A percentile compares a stretch with the other conserved stretches of the same genome.
Evolutionary conservation across 2,113 vertebrate genomes (phyloP).

Genomic region (Brachypteracias leptosomus): DNA sequence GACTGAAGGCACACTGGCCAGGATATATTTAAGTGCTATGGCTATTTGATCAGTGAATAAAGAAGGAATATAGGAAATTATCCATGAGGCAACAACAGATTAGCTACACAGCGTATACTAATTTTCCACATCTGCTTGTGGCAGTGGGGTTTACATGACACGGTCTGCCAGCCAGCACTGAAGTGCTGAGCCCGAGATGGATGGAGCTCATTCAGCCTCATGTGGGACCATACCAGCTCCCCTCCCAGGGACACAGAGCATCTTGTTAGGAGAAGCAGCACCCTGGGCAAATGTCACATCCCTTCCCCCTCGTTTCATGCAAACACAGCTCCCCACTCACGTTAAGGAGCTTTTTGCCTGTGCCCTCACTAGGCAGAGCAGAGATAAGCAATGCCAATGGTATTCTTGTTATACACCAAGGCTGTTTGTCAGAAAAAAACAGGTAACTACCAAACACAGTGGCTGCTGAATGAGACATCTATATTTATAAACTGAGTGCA

Average conservation of each 20-base stretch:
- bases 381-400: not conserved
- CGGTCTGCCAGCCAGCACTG: not conserved
- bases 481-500: not conserved
- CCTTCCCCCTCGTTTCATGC: not conserved
- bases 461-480: not conserved
- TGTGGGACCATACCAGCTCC: not conserved
- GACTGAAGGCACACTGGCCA: not conserved
- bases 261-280: not conserved
- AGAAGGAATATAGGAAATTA: not conserved
- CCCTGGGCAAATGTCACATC: not conserved
- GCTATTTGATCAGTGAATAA: not conserved
- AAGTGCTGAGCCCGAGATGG: not conserved
- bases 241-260: not conserved
- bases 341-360: not conserved
- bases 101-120: not conserved
- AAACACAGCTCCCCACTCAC: not conserved
- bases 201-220: not conserved
- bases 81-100: not conserved
- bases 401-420: not conserved
- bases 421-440: not conserved
- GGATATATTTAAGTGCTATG: not conserved
- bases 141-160: not conserved
- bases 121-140: not conserved
- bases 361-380: not conserved
- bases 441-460: not conserved